Percentiles rank a stretch among this genome's conserved stretches.
These are phyloP conservation scores for Porites cylindrica DNA, from an alignment of 92 coral and sea anemone species.

Conservation along the genomic window DNA sequence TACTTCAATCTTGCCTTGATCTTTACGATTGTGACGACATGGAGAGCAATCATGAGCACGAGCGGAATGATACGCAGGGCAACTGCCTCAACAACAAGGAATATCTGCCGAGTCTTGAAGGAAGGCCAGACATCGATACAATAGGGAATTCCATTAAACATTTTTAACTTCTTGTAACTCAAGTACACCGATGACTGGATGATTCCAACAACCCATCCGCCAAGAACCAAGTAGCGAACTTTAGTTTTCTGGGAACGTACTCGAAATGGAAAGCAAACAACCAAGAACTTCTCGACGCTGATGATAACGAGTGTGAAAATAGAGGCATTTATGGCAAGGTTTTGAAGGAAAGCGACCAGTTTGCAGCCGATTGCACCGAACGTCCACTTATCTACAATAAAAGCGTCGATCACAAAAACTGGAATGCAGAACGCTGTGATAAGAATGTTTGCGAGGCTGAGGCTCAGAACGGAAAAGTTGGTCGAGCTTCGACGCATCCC, in stretches of 20 bases:
- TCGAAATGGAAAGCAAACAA: slow-evolving; percentile 78
- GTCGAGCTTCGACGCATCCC: slow-evolving; percentile 70
- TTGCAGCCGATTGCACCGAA: slow-evolving; percentile 70
- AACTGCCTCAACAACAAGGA: slow-evolving; percentile 52
- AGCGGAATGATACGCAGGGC: slow-evolving; percentile 76
- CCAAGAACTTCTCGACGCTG: slow-evolving; percentile 81
- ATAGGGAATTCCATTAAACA: slow-evolving; percentile 18
- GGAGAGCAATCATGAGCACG: slow-evolving; percentile 68
- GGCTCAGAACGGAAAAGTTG: slow-evolving; percentile 79
- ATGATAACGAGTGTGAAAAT: slow-evolving; percentile 69
- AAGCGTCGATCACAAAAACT: slow-evolving; percentile 56
- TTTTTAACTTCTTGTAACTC: slow-evolving; percentile 32
- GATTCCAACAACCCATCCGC: slow-evolving; percentile 73
- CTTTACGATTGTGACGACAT: slow-evolving; percentile 66
- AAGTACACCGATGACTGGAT: slow-evolving; percentile 61
- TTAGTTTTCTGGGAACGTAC: slow-evolving; percentile 73
- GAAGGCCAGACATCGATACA: slow-evolving; percentile 78
- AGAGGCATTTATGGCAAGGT: slow-evolving; percentile 61
- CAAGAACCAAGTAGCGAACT: slow-evolving; percentile 72
- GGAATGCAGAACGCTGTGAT: slow-evolving; percentile 81
- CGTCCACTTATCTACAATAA: slow-evolving; percentile 70
- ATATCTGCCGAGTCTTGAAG: slow-evolving; percentile 40
- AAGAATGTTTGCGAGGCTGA: slow-evolving; percentile 79
- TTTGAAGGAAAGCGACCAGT: slow-evolving; percentile 69
- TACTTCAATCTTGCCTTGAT: slow-evolving; percentile 54